Base-by-base conservation (phyloP, 2,113 vertebrate genomes). In the Chroicocephalus ridibundus region DNA sequence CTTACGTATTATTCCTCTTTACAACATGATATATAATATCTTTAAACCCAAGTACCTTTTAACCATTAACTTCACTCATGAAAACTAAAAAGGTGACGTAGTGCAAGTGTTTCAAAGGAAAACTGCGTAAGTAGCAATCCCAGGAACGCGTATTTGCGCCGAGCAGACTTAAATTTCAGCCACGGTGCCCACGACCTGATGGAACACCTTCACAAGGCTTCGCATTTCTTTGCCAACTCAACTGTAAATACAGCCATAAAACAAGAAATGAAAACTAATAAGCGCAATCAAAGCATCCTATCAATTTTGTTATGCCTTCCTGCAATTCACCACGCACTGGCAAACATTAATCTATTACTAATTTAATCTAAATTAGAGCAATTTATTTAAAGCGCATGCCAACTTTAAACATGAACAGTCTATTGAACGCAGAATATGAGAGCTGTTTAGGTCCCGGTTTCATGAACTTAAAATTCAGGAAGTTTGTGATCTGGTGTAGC, bases 231-330 rank as follows among this genome's bases (percentile, higher is more conserved):
- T 94, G 91, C 93, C 94, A 96, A 96, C 66, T 66, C 93, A 88
- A 93, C 93, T 93, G 96, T 76, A 91, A 96, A 96, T 82, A 72
- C 78, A 65, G 93, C 31, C 82, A 91, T 88, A 90, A 96, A 95
- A 88, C 54, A 82, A 88, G 85, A 95, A 93, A 85, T 92, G 87
- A 92, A 88, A 96, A 90, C 46, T 57, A 90, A 77, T 92, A 92
- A 88, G 79, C 26, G 27, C 84, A 76, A 90, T 81, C 95, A 90
- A 90, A 88, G 79, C 47, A 13, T 62, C 90, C 86, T 62, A 78
- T 90, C 66, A 96, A 91, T 85, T 90, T 71, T 66, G 78, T 77
- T 94, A 72, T 54, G 90, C 94, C 77, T 95, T 57, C 94, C 93
- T 92, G 92, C 36, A 25, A 93, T 54, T 76, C 91, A 81, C 49